Evolutionary conservation across 2,113 vertebrate genomes (phyloP).

Genomic region (Apodemus speciosus): DNA sequence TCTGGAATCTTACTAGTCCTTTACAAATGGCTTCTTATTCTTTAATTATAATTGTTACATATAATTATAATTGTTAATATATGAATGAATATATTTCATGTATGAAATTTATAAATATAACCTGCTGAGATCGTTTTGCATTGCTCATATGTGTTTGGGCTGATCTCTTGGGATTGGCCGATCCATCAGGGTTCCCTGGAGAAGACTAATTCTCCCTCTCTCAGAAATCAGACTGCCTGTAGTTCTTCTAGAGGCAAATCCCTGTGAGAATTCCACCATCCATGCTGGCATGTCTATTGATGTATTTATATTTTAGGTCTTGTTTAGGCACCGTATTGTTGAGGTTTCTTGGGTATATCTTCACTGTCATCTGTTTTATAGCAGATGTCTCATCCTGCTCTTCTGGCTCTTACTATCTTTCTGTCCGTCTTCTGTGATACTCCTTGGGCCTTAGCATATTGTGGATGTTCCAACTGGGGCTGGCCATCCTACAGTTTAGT

Average conservation of each 20-base stretch:
- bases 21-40: neutral
- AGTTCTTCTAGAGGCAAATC: neutral
- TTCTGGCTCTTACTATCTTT: neutral
- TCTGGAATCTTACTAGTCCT: neutral
- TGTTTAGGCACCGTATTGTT: neutral
- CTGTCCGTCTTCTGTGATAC: neutral
- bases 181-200: neutral
- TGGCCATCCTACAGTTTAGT: neutral
- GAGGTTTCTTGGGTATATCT: neutral
- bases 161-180: neutral
- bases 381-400: neutral
- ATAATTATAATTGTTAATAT: neutral
- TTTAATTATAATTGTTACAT: neutral
- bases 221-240: neutral
- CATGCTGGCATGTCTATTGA: neutral
- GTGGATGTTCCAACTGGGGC: neutral
- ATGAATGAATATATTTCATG: neutral
- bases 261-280: neutral
- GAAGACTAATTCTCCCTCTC: neutral
- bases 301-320: neutral
- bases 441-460: neutral
- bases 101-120: neutral
- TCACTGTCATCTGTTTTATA: neutral
- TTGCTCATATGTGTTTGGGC: neutral
- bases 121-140: neutral